These are phyloP conservation scores for Heliconius sara DNA, from an alignment of 2,888 invertebrate genomes.

Conservation along the genomic window DNA sequence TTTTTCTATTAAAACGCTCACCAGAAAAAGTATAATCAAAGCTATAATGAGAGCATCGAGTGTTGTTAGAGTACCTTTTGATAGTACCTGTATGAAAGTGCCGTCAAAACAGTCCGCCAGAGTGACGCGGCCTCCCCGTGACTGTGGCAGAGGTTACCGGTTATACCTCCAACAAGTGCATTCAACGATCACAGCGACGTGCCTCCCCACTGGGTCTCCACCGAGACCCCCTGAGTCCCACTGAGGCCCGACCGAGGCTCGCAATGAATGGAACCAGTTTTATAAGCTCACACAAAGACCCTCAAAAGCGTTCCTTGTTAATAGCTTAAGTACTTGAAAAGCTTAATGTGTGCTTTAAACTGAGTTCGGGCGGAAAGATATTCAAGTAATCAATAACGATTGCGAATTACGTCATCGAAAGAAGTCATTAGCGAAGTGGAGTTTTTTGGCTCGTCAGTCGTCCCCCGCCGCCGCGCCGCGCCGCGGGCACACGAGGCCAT, in stretches of 20 bases:
- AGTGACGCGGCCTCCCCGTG: not conserved
- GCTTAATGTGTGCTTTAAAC: constrained; percentile 12
- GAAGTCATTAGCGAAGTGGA: not conserved
- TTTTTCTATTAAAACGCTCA: not conserved
- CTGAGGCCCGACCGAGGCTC: constrained; percentile 26
- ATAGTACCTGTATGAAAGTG: constrained; percentile 8
- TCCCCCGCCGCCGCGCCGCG: not conserved
- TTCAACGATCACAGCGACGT: constrained; percentile 14
- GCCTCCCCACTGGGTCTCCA: constrained; percentile 2
- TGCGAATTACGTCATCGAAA: not conserved
- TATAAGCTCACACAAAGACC: constrained; percentile 25
- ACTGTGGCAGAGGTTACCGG: constrained; percentile 12
- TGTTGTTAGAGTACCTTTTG: constrained; percentile 2
- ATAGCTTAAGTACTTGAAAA: constrained; percentile 26
- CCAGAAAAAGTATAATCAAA: not conserved
- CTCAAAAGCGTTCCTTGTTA: constrained; percentile 26
- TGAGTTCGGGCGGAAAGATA: not conserved
- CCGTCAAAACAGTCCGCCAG: constrained; percentile 13
- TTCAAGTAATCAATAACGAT: constrained; percentile 13
- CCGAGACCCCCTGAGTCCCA: not conserved
- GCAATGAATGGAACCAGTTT: constrained; percentile 22
- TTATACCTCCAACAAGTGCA: constrained; percentile 22
- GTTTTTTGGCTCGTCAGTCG: not conserved
- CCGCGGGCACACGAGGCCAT: not conserved
- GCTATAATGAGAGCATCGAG: not conserved